Evolutionary conservation across 35 echinoderm and acorn worm genomes (phyloP), one percentile per base, ranked within the genome.

Genomic region (Ophioderma brevispina): DNA sequence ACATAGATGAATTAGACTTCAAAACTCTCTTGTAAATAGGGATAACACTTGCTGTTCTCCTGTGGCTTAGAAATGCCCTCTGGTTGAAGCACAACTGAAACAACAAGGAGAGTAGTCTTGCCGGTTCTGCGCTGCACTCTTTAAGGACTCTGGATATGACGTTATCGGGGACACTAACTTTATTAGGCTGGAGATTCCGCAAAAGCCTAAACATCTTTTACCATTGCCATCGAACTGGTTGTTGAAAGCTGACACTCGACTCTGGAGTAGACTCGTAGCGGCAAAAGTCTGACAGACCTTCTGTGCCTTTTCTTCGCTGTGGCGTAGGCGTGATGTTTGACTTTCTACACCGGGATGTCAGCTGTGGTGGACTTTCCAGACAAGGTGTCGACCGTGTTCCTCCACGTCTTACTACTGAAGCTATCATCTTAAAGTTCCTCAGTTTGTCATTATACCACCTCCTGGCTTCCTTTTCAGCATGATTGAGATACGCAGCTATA

Each of bases 401-500:
- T 15, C 59, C 59, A 70, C 23, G 10, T 70, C 6, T 70, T 70
- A 25, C 59, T 70, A 25, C 59, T 70, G 28, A 13, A 25, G 59
- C 59, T 70, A 70, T 25, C 15, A 70, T 70, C 59, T 30, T 6
- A 70, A 25, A 70, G 59, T 70, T 70, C 59, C 59, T 70, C 59
- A 30, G 23, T 25, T 30, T 70, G n/a, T 70, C n/a, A 25, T 70
- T 70, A 70, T 70, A 70, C 6, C 28, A 15, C 28, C 59, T 70
- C n/a, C 59, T 70, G 59, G 59, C 59, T 70, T 13, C 36, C 86
- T 88, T 93, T 64, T 93, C 91, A 49, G 39, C 63, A n/a, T 38
- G 38, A 32, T 88, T 88, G 78, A n/a, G n/a, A n/a, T n/a, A n/a
- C n/a, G n/a, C n/a, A n/a, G n/a, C n/a, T n/a, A n/a, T n/a, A n/a